Base-by-base conservation (phyloP, 2,113 vertebrate species). In the Percopsis transmontana region DNA sequence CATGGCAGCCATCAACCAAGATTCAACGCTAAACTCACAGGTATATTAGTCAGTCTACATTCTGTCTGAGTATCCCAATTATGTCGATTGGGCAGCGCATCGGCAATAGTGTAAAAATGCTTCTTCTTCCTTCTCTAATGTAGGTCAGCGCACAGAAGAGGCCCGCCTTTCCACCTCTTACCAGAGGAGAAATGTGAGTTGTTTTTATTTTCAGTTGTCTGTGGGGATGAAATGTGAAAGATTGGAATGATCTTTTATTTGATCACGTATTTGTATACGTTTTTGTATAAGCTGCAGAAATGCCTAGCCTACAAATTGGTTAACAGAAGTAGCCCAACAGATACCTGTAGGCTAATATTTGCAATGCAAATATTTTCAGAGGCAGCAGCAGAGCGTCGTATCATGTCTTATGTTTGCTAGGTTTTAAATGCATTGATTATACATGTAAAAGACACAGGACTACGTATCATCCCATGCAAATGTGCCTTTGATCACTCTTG, bases 131-230 rank as follows among this genome's bases (percentile, higher is more conserved):
- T 44, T 55, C 11, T 67, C 21, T 38, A 15, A 33, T 52, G 3
- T 33, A 91, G 88, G 64, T 82, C 78, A 64, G 72, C 66, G 91
- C 93, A 86, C 94, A 94, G 78, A 97, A 96, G 87, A 95, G 94
- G 77, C 94, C 94, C 48, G 92, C 93, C 74, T 78, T 91, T 54
- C 93, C 92, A n/a, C 94, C 95, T 24, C 92, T 98, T 52, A 97
- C 95, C 58, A 97, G 94, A 93, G 95, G 92, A 92, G 93, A 92
- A 87, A 94, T 97, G 97, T 99, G 85, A 94, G 96, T 95, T 44
- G 67, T 72, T n/a, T 27, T 18, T 8, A 38, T 1, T 42, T 21
- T 39, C 18, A 0, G 62, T 19, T 33, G n/a, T n/a, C n/a, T n/a
- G n/a, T n/a, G n/a, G n/a, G n/a, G n/a, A n/a, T n/a, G n/a, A n/a